Conservation (phyloP, 2,113 vertebrate genomes). For the Raja brachyura region DNA sequence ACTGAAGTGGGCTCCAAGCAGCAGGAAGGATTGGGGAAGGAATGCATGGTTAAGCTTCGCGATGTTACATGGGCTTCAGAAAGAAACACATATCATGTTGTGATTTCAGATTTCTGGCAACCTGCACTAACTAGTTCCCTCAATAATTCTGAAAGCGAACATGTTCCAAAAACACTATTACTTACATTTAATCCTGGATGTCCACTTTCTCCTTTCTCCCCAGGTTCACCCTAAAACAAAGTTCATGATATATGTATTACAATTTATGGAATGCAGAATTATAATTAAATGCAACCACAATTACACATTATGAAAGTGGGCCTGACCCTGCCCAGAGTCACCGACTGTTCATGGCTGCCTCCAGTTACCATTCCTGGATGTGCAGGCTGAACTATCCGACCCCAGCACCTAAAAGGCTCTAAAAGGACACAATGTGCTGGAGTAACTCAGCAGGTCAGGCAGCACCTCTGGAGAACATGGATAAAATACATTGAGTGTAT, state of each 20-base stretch:
- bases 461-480: too few relatives aligned
- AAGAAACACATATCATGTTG: not conserved
- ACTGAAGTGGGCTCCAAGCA: not conserved
- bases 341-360: too few relatives aligned
- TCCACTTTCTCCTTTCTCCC: constrained; percentile 63
- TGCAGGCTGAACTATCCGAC: too few relatives aligned
- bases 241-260: not conserved
- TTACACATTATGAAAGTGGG: not conserved
- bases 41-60: not conserved
- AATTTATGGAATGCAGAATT: not conserved
- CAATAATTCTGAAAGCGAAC: not conserved
- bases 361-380: too few relatives aligned
- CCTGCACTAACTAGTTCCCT: not conserved
- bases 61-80: not conserved
- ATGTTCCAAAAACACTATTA: not conserved
- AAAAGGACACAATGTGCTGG: too few relatives aligned
- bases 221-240: constrained; percentile 66
- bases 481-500: too few relatives aligned
- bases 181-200: constrained; percentile 57
- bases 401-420: too few relatives aligned
- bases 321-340: too few relatives aligned
- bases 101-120: not conserved
- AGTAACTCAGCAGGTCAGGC: too few relatives aligned
- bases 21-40: not conserved
- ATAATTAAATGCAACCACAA: not conserved